Evolutionary conservation across 2,888 invertebrate genomes (phyloP).

Genomic region (Rhamphomyia laevipes): DNA sequence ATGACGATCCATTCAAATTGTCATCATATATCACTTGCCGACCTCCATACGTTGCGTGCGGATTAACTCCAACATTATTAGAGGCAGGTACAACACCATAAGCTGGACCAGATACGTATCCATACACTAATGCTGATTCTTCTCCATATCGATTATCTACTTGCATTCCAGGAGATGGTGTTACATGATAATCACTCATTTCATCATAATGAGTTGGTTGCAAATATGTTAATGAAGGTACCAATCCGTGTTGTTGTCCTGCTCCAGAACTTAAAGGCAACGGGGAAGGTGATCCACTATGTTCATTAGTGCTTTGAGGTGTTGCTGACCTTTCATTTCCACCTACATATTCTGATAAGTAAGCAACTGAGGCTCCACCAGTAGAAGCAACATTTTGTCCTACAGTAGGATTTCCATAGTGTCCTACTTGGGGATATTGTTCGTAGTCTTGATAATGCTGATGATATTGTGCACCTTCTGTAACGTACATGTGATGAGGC

Average conservation of each 20-base stretch:
- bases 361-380: slow-evolving; percentile 16
- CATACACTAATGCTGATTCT: slow-evolving; percentile 49
- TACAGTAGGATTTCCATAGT: slow-evolving; percentile 35
- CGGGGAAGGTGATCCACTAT: slow-evolving; percentile 44
- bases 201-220: slow-evolving; percentile 37
- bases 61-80: slow-evolving; percentile 25
- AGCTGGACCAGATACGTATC: slow-evolving; percentile 52
- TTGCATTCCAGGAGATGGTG: slow-evolving; percentile 47
- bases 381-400: slow-evolving; percentile 14
- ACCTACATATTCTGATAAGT: slow-evolving; percentile 27
- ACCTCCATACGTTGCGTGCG: slow-evolving; percentile 38
- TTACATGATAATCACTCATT: slow-evolving; percentile 45
- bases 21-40: slow-evolving; percentile 41
- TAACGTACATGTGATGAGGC: slow-evolving; percentile 15
- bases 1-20: slow-evolving; percentile 37
- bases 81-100: slow-evolving; percentile 37
- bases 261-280: slow-evolving; percentile 37
- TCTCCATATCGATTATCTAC: slow-evolving; percentile 53
- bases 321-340: slow-evolving; percentile 39
- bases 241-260: slow-evolving; percentile 25
- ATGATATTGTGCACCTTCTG: slow-evolving; percentile 27
- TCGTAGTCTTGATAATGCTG: slow-evolving; percentile 47
- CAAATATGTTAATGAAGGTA: slow-evolving; percentile 40
- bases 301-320: slow-evolving; percentile 46
- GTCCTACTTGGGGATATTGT: slow-evolving; percentile 39